Conservation (phyloP, 2,113 vertebrate species). For the Callipepla squamata region DNA sequence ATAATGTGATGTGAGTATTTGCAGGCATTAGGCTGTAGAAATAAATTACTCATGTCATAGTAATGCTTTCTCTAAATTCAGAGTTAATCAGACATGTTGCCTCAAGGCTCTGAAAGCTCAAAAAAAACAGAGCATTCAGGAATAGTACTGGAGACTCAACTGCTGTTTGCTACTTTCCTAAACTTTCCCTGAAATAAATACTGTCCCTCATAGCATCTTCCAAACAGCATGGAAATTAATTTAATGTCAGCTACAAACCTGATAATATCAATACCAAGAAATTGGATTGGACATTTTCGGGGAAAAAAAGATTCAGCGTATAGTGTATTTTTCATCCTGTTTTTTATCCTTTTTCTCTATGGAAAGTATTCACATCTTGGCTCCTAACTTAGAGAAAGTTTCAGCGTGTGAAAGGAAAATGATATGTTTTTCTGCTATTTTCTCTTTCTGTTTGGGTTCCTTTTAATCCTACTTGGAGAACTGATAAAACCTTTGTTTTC, state of each 20-base stretch:
- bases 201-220: not conserved
- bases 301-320: not conserved
- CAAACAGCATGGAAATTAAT: not conserved
- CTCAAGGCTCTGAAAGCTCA: not conserved
- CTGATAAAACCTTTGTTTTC: not conserved
- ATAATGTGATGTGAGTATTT: not conserved
- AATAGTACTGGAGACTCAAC: not conserved
- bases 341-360: not conserved
- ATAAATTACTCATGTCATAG: not conserved
- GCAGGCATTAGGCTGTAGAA: not conserved
- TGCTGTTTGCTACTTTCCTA: not conserved
- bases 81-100: not conserved
- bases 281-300: not conserved
- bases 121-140: not conserved
- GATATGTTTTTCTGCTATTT: not conserved
- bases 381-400: not conserved
- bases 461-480: not conserved
- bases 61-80: not conserved
- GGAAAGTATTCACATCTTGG: constrained; percentile 39
- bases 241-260: not conserved
- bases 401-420: not conserved
- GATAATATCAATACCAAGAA: not conserved
- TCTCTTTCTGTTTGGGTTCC: not conserved
- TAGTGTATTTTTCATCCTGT: not conserved
- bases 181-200: not conserved